phyloP scores from a whole-genome alignment of 2,888 invertebrate species.

The Panzeria rudis region DNA sequence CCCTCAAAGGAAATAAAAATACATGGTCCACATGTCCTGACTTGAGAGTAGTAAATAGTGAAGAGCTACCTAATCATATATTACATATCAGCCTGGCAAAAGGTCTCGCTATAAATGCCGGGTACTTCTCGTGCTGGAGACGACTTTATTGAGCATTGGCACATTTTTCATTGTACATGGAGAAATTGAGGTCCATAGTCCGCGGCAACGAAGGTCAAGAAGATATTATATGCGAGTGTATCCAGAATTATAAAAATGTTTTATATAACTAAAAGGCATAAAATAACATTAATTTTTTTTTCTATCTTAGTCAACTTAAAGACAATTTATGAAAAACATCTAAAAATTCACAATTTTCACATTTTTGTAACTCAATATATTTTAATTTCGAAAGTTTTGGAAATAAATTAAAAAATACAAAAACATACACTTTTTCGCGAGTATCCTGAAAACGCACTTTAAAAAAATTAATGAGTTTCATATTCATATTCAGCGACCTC shows the following conservation, averaged over 20 bases:
- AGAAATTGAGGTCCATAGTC: neutral
- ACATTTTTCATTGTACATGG: neutral
- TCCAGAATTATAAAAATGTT: neutral
- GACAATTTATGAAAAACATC: no score
- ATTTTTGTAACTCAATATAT: no score
- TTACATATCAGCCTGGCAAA: neutral
- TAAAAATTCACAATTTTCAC: no score
- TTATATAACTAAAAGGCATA: no score
- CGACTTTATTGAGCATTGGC: neutral
- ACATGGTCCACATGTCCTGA: conserved; percentile 19
- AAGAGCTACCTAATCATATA: conserved; percentile 1
- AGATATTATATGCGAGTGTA: neutral
- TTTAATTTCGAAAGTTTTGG: no score
- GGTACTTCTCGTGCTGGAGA: neutral
- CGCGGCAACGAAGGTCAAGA: neutral
- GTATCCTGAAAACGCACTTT: no score
- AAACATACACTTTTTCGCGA: no score
- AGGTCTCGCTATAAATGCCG: neutral
- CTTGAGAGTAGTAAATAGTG: neutral
- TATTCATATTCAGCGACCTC: no score
- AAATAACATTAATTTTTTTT: no score
- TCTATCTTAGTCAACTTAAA: no score
- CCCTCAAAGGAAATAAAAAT: neutral
- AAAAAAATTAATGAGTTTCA: no score
- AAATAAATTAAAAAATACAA: no score